phyloP scores from a whole-genome alignment of 2,113 vertebrate genomes.

The Sus scrofa region DNA sequence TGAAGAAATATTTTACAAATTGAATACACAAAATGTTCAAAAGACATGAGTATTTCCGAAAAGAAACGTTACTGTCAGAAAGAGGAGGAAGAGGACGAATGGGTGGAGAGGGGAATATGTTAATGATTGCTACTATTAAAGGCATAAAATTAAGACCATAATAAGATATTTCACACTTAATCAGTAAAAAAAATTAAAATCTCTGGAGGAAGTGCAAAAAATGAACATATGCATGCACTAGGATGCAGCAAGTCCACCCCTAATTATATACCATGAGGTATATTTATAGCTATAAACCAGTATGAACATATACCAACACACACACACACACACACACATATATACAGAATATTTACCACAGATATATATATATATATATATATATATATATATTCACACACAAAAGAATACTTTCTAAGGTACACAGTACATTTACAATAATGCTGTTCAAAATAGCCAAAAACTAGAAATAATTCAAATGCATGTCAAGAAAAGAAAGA shows the following conservation, averaged over 20 bases:
- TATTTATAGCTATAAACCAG: background rate
- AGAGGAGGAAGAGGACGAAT: background rate
- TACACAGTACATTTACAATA: background rate
- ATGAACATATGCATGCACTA: background rate
- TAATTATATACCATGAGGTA: background rate
- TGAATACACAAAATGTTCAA: background rate
- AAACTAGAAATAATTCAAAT: slow-evolving; percentile 11
- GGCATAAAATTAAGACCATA: background rate
- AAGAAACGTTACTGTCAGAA: background rate
- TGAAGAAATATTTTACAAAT: background rate
- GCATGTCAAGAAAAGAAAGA: background rate
- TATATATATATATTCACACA: background rate
- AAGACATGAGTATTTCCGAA: background rate
- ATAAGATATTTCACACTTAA: background rate
- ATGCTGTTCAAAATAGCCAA: background rate
- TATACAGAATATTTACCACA: background rate
- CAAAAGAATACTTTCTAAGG: background rate
- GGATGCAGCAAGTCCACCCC: background rate
- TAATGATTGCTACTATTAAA: background rate
- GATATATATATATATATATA: background rate
- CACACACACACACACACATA: background rate
- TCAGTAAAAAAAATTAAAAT: background rate
- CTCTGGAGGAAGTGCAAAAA: background rate
- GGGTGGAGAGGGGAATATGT: background rate
- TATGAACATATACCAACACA: background rate